These are phyloP conservation scores for Molossus molossus DNA, from an alignment of 2,797 vertebrate genomes.

Conservation along the genomic window DNA sequence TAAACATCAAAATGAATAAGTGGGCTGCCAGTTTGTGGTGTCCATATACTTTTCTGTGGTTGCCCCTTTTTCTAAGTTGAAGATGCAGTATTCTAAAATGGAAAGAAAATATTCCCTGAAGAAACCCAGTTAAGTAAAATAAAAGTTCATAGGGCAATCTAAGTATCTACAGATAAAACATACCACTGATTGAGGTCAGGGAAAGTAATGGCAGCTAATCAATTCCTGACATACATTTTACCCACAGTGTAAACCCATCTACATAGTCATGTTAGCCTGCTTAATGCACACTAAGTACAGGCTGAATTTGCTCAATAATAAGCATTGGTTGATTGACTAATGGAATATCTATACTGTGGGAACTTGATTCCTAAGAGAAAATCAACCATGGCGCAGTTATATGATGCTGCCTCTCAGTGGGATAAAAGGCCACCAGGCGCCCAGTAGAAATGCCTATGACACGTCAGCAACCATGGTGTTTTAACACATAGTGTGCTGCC, in stretches of 20 bases:
- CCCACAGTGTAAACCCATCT: not conserved
- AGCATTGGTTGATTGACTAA: not conserved
- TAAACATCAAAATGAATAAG: slow-evolving; percentile 19
- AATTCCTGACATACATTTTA: not conserved
- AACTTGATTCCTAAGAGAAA: not conserved
- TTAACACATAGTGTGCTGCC: not conserved
- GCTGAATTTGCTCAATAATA: not conserved
- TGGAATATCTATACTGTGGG: not conserved
- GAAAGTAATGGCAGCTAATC: not conserved
- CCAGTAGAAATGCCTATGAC: not conserved
- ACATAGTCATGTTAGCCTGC: not conserved
- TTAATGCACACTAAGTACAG: not conserved
- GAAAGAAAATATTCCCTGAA: slow-evolving; percentile 46
- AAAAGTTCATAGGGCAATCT: not conserved
- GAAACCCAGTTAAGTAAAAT: slow-evolving; percentile 8
- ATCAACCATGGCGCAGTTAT: not conserved
- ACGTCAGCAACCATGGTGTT: not conserved
- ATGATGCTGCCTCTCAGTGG: not conserved
- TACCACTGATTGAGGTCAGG: not conserved
- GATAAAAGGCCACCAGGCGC: not conserved
- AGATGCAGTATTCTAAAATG: slow-evolving; percentile 27
- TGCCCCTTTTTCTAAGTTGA: slow-evolving; percentile 6
- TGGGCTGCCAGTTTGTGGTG: not conserved
- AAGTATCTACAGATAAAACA: not conserved
- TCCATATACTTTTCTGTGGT: not conserved